Percentiles rank a stretch among this genome's conserved stretches.
phyloP scores from a whole-genome alignment of 2,888 invertebrate genomes.

The Chelonus formosanus region DNA sequence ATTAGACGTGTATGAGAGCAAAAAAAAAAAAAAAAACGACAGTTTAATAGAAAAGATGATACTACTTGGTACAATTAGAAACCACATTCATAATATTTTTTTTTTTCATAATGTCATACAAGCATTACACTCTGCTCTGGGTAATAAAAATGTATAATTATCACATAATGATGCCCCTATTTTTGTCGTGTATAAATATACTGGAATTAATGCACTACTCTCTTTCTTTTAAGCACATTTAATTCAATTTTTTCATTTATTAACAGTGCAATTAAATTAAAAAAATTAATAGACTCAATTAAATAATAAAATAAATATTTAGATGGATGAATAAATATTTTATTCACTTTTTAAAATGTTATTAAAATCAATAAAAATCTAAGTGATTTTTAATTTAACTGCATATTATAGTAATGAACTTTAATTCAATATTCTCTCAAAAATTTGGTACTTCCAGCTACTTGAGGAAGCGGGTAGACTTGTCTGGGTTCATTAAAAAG shows the following conservation, averaged over 20 bases:
- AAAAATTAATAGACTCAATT: too few species aligned
- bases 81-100: slow-evolving; percentile 35
- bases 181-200: too few species aligned
- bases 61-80: slow-evolving; percentile 56
- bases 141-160: slow-evolving; percentile 63
- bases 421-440: slow-evolving; percentile 49
- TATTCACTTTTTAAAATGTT: not conserved
- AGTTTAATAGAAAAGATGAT: slow-evolving; percentile 52
- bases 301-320: too few species aligned
- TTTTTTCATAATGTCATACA: slow-evolving; percentile 34
- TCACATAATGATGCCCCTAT: slow-evolving; percentile 23
- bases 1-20: slow-evolving; percentile 14
- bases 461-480: not conserved
- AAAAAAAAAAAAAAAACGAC: slow-evolving; percentile 41
- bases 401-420: slow-evolving; percentile 54
- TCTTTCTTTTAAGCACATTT: too few species aligned
- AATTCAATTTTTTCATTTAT: too few species aligned
- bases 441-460: slow-evolving; percentile 31
- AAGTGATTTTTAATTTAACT: too few species aligned
- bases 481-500: slow-evolving; percentile 12
- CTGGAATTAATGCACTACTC: too few species aligned
- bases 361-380: too few species aligned
- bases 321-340: not conserved
- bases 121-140: slow-evolving; percentile 35
- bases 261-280: too few species aligned